Percentiles rank a stretch among this genome's conserved stretches.
These are phyloP conservation scores for Xenus cinereus DNA, from an alignment of 2,113 vertebrate species.

Conservation along the genomic window DNA sequence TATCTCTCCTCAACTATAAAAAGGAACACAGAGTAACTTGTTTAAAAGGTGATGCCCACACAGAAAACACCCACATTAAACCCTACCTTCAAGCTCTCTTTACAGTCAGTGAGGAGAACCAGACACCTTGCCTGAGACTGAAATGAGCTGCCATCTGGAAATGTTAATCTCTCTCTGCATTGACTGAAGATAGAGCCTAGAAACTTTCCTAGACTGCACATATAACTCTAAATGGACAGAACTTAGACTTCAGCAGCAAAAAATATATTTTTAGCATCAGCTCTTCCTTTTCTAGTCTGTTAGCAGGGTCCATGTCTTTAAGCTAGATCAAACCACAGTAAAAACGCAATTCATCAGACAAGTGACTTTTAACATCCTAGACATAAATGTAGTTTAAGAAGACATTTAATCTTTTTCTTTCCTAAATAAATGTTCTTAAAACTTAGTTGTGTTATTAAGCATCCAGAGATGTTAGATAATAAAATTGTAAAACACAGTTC, in stretches of 20 bases:
- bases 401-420: neutral
- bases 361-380: neutral
- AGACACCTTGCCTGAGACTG: neutral
- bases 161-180: neutral
- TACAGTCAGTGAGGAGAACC: neutral
- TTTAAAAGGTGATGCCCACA: neutral
- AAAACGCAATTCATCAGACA: neutral
- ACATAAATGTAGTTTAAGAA: neutral
- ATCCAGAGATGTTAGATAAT: neutral
- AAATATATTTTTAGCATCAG: neutral
- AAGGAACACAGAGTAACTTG: neutral
- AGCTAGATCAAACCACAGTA: neutral
- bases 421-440: neutral
- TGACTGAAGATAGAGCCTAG: neutral
- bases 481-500: neutral
- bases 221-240: neutral
- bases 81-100: neutral
- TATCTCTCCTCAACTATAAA: neutral
- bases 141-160: slow-evolving; percentile 4
- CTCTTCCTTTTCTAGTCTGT: neutral
- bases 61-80: neutral
- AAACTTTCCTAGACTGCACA: neutral
- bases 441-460: neutral
- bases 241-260: neutral
- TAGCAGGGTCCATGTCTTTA: neutral